Evolutionary conservation across 2,888 invertebrate species (phyloP).

Genomic region (Drosophila melanosoma): DNA sequence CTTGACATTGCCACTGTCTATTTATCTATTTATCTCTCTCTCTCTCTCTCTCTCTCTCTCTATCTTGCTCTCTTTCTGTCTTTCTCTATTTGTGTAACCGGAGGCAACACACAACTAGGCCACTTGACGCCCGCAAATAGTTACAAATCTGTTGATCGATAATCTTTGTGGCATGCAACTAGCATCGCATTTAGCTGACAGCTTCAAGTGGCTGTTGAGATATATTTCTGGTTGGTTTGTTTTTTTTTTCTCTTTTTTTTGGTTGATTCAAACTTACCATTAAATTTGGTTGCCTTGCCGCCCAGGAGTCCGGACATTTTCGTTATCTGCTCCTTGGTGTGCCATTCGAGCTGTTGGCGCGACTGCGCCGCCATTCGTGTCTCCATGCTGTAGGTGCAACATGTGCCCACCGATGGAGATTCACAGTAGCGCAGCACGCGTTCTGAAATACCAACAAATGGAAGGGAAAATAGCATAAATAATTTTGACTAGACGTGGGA

Average conservation of each 20-base stretch:
- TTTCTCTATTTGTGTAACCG: constrained; percentile 32
- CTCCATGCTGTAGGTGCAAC: constrained; percentile 88
- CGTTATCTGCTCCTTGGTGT: constrained; percentile 90
- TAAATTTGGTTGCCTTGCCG: constrained; percentile 92
- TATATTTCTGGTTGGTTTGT: constrained; percentile 34
- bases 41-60: background rate
- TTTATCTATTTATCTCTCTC: background rate
- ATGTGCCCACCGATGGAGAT: constrained; percentile 86
- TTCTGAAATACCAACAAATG: constrained; percentile 66
- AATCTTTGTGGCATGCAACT: constrained; percentile 42
- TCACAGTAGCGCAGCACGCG: constrained; percentile 84
- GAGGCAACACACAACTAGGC: constrained; percentile 36
- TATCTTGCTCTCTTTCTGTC: background rate
- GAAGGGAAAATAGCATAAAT: background rate
- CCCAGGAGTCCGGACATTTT: constrained; percentile 91
- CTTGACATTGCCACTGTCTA: constrained; percentile 27
- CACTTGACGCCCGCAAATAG: constrained; percentile 69
- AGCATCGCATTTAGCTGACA: constrained; percentile 24
- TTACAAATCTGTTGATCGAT: constrained; percentile 42
- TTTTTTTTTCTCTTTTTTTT: too few species aligned
- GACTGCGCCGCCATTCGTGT: constrained; percentile 89
- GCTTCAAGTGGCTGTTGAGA: constrained; percentile 72
- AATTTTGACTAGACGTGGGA: background rate
- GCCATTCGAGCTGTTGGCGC: constrained; percentile 90
- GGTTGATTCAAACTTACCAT: constrained; percentile 88